Evolutionary conservation across 1,140 invertebrate species (phyloP).

Genomic region (Zaprionus tsacasi): DNA sequence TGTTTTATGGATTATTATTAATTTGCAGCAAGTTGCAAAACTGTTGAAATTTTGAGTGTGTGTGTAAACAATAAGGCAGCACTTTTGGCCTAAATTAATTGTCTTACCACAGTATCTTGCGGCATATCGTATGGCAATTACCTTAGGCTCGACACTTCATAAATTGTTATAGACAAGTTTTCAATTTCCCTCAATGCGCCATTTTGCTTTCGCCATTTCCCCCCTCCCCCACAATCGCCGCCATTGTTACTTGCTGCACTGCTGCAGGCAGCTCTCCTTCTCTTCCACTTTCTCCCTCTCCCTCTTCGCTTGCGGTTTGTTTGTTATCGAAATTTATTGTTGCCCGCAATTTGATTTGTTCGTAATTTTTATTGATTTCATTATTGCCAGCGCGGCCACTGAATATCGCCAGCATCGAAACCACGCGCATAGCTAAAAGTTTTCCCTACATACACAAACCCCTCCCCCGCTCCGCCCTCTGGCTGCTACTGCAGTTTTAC

Average conservation of each 20-base stretch:
- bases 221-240: too few species aligned
- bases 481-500: neutral
- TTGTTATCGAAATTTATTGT: conserved; percentile 39
- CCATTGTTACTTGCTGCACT: conserved; percentile 20
- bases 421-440: conserved; percentile 1
- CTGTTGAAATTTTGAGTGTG: neutral
- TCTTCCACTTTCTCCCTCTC: neutral
- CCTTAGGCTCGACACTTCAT: neutral
- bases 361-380: conserved; percentile 56
- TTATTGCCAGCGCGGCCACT: conserved; percentile 30
- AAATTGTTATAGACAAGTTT: conserved; percentile 2
- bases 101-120: neutral
- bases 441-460: conserved; percentile 2
- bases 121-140: neutral
- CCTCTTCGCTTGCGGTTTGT: conserved; percentile 1
- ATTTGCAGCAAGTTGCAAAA: neutral
- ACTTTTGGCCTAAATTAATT: neutral
- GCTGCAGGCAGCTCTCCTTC: neutral
- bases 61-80: neutral
- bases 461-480: neutral
- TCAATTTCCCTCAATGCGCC: neutral
- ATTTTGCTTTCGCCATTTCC: neutral
- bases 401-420: conserved; percentile 9
- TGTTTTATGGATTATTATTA: conserved; percentile 24
- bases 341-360: conserved; percentile 50